These are phyloP conservation scores for Trichoplusia ni DNA, from an alignment of 1,140 invertebrate species.

Conservation along the genomic window DNA sequence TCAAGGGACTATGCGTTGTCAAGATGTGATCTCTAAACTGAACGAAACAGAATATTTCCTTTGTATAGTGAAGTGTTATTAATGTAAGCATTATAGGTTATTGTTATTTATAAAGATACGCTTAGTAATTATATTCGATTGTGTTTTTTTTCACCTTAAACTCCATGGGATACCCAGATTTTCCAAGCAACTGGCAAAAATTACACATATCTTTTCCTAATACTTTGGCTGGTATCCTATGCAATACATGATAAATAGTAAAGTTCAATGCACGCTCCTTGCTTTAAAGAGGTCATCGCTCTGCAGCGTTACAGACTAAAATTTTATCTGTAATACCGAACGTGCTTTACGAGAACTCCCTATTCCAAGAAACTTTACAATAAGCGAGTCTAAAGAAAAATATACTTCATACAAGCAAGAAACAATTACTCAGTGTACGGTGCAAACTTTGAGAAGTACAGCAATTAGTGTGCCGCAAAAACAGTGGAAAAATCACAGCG, in stretches of 20 bases:
- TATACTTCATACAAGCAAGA: not conserved
- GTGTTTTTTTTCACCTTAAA: not conserved
- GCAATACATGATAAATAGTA: too few relatives aligned
- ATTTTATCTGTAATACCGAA: too few relatives aligned
- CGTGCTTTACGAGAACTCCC: too few relatives aligned
- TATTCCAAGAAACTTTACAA: not conserved
- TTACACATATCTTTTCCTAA: too few relatives aligned
- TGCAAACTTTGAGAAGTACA: constrained; percentile 16
- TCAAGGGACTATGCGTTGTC: not conserved
- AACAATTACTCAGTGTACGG: constrained; percentile 17
- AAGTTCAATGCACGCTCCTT: too few relatives aligned
- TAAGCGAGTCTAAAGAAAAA: not conserved
- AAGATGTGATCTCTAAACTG: constrained; percentile 17
- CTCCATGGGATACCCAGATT: not conserved
- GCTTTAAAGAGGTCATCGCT: too few relatives aligned
- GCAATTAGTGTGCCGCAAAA: constrained; percentile 27
- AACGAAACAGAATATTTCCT: not conserved
- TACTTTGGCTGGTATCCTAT: too few relatives aligned
- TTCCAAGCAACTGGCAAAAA: too few relatives aligned
- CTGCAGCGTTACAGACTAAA: too few relatives aligned
- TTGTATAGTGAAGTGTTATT: not conserved
- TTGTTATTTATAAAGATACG: constrained; percentile 28
- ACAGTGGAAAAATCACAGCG: constrained; percentile 21
- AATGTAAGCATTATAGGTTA: constrained; percentile 1
- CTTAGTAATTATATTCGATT: not conserved